phyloP scores from a whole-genome alignment of 2,113 vertebrate species.

The Pristiophorus japonicus region DNA sequence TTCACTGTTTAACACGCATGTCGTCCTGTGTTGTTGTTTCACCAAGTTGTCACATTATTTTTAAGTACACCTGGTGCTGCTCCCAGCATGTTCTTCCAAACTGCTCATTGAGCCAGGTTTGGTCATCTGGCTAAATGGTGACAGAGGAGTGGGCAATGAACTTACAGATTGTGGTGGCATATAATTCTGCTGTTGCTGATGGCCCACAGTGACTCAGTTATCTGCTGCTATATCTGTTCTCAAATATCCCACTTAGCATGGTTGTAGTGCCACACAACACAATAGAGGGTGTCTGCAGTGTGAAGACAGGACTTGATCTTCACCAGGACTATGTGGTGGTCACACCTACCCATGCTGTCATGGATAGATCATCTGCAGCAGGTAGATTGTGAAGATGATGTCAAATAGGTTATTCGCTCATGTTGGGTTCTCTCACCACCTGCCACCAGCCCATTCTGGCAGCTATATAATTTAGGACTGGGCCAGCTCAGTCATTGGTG shows the following conservation, averaged over 20 bases:
- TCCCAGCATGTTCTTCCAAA: neutral
- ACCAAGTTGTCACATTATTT: neutral
- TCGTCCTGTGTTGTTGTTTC: neutral
- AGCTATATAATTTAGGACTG: neutral
- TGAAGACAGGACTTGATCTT: neutral
- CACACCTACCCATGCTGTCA: neutral
- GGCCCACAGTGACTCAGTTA: neutral
- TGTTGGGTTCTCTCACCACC: neutral
- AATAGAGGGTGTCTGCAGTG: neutral
- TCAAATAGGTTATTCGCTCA: neutral
- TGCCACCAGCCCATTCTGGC: too few species aligned
- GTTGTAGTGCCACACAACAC: neutral
- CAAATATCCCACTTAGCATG: neutral
- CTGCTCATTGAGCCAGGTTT: neutral
- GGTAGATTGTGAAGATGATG: neutral
- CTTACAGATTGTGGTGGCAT: neutral
- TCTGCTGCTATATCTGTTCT: neutral
- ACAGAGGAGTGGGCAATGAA: neutral
- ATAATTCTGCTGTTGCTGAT: neutral
- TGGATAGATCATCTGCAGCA: neutral
- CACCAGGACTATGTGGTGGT: neutral
- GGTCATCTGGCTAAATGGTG: neutral
- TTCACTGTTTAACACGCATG: neutral
- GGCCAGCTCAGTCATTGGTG: neutral
- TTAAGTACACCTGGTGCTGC: neutral